These are phyloP conservation scores for Hedychridium roseum DNA, from an alignment of 2,888 invertebrate genomes.

Conservation along the genomic window DNA sequence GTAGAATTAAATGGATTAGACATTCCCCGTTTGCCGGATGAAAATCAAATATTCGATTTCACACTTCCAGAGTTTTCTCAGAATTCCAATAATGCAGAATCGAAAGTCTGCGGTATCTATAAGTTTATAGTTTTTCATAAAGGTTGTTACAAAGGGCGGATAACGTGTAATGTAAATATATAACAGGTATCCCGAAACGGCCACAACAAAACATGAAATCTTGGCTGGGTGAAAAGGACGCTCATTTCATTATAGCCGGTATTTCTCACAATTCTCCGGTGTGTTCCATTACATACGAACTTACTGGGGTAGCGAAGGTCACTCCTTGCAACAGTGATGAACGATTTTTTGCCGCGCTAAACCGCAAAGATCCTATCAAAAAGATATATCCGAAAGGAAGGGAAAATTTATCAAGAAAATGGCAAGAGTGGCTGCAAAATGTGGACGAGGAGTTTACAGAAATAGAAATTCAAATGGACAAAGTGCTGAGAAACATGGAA, in stretches of 20 bases:
- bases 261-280: constrained; percentile 27
- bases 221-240: constrained; percentile 38
- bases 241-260: constrained; percentile 39
- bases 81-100: neutral
- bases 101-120: neutral
- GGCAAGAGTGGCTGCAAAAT: constrained; percentile 51
- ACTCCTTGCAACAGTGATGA: constrained; percentile 47
- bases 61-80: constrained; percentile 4
- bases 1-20: no score
- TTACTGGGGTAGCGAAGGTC: constrained; percentile 37
- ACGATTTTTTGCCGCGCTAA: constrained; percentile 40
- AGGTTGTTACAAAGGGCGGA: no score
- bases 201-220: constrained; percentile 25
- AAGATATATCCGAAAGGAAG: constrained; percentile 45
- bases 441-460: constrained; percentile 46
- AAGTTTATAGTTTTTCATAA: no score
- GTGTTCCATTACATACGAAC: constrained; percentile 40
- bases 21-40: constrained; percentile 14
- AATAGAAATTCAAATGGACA: constrained; percentile 42
- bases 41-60: constrained; percentile 24
- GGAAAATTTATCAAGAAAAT: constrained; percentile 50
- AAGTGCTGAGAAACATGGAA: constrained; percentile 42
- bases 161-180: no score
- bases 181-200: constrained; percentile 23
- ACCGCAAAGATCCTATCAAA: constrained; percentile 24